These are phyloP conservation scores for Lates calcarifer DNA, from an alignment of 2,113 vertebrate genomes.

Conservation along the genomic window DNA sequence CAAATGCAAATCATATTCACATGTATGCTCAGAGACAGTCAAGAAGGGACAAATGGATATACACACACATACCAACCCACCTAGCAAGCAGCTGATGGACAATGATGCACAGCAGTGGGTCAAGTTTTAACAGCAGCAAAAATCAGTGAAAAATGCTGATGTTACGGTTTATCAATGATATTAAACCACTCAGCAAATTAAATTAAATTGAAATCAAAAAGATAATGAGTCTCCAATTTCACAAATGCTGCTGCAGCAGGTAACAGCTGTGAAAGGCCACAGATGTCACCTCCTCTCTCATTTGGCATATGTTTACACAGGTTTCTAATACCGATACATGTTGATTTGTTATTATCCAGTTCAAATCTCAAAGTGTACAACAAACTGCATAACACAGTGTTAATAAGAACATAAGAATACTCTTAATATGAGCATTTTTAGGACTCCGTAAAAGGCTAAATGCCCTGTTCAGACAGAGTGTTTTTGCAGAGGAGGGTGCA, in stretches of 20 bases:
- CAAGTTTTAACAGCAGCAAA: constrained; percentile 10
- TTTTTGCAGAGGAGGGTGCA: constrained; percentile 1
- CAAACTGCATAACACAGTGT: neutral
- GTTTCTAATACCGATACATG: neutral
- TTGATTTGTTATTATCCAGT: neutral
- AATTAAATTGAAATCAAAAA: constrained; percentile 26
- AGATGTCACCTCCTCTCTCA: neutral
- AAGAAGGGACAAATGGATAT: neutral
- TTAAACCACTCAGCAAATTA: constrained; percentile 18
- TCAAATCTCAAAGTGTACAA: neutral
- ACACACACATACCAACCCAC: neutral
- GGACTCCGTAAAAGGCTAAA: constrained; percentile 10
- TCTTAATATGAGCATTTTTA: neutral
- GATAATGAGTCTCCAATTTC: neutral
- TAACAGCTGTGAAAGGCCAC: constrained; percentile 31
- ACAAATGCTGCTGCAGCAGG: constrained; percentile 12
- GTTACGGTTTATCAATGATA: constrained; percentile 12
- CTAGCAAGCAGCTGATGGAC: constrained; percentile 21
- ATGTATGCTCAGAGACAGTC: constrained; percentile 12
- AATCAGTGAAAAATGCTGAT: neutral
- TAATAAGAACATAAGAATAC: neutral
- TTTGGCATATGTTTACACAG: neutral
- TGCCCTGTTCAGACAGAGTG: neutral
- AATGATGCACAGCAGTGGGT: constrained; percentile 27
- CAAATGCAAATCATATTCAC: constrained; percentile 3